phyloP scores from a whole-genome alignment of 1,140 invertebrate species.

The Homarus americanus region DNA sequence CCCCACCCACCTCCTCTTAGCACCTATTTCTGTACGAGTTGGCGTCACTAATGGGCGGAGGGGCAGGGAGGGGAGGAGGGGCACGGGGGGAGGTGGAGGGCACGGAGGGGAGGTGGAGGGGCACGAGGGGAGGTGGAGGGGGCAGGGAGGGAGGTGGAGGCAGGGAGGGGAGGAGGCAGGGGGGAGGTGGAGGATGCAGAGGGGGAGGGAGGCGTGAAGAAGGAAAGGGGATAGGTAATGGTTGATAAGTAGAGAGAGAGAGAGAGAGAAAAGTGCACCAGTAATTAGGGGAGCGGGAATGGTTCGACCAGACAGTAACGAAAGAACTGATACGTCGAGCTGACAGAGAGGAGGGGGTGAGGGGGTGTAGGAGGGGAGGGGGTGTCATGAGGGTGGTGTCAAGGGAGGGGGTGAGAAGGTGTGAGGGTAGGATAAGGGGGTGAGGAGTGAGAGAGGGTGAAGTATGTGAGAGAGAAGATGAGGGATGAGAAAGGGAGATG shows the following conservation, averaged over 20 bases:
- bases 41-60: not conserved
- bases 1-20: not conserved
- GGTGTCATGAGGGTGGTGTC: not conserved
- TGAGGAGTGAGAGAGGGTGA: not conserved
- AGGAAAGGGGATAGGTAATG: too few relatives aligned
- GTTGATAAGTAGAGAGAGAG: too few relatives aligned
- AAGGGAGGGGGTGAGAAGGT: not conserved
- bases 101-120: not conserved
- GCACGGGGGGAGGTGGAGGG: not conserved
- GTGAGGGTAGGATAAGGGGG: too few relatives aligned
- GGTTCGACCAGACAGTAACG: not conserved
- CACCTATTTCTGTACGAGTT: not conserved
- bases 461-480: not conserved
- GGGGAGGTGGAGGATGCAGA: not conserved
- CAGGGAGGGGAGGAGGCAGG: too few relatives aligned
- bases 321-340: not conserved
- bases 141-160: too few relatives aligned
- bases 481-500: not conserved
- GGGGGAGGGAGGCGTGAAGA: not conserved
- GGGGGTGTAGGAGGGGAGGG: not conserved
- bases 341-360: not conserved
- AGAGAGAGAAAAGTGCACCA: not conserved
- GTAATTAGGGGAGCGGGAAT: not conserved
- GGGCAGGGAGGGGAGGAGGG: too few relatives aligned
- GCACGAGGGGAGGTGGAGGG: too few relatives aligned